These are phyloP conservation scores for Anagyrus pseudococci DNA, from an alignment of 2,888 invertebrate genomes.

Conservation along the genomic window DNA sequence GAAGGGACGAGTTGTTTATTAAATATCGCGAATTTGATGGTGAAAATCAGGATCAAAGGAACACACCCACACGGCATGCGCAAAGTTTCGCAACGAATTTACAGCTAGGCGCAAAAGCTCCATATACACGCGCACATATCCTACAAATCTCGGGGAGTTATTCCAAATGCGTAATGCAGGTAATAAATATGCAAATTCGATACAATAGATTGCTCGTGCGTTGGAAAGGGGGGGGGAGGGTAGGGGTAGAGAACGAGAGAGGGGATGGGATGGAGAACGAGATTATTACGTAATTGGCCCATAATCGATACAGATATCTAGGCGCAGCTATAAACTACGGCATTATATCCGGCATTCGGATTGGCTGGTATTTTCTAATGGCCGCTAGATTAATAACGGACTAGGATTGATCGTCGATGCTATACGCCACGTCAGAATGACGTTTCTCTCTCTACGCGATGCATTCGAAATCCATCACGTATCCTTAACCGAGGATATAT, in stretches of 20 bases:
- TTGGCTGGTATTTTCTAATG: slow-evolving; percentile 25
- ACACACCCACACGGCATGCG: no score
- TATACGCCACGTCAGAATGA: slow-evolving; percentile 12
- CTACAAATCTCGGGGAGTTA: slow-evolving; percentile 1
- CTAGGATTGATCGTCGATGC: slow-evolving; percentile 21
- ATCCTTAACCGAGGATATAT: no score
- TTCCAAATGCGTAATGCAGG: background rate
- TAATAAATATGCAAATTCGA: slow-evolving; percentile 29
- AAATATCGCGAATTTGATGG: no score
- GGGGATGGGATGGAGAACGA: background rate
- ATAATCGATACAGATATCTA: slow-evolving; percentile 18
- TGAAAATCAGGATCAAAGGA: no score
- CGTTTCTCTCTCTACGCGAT: slow-evolving; percentile 18
- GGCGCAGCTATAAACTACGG: slow-evolving; percentile 5
- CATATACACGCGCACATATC: no score
- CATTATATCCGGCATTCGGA: background rate
- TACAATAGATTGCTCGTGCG: slow-evolving; percentile 10
- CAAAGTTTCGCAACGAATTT: no score
- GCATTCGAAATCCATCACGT: background rate
- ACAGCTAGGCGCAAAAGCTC: no score
- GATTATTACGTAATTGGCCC: slow-evolving; percentile 31
- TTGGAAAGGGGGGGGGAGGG: no score
- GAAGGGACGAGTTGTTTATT: no score
- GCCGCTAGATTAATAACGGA: slow-evolving; percentile 26
- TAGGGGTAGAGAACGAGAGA: no score